Percentiles rank a stretch among this genome's conserved stretches.
Evolutionary conservation across 2,113 vertebrate species (phyloP).

Genomic region (Sander lucioperca): DNA sequence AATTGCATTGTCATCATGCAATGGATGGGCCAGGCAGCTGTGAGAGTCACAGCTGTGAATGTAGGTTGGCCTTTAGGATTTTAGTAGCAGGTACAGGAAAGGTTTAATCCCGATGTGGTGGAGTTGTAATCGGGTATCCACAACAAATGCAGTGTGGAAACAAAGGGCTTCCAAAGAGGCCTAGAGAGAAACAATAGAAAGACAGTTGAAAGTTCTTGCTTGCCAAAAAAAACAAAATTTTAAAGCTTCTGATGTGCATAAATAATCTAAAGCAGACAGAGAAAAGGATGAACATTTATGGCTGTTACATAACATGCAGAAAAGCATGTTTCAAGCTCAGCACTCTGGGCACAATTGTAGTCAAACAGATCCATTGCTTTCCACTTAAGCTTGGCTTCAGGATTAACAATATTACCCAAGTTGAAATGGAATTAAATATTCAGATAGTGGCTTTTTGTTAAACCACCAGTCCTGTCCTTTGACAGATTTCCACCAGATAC

Average conservation of each 20-base stretch:
- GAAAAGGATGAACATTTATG: background rate
- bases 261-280: constrained; percentile 2
- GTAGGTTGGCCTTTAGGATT: constrained; percentile 19
- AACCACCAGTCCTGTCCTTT: constrained; percentile 10
- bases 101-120: constrained; percentile 26
- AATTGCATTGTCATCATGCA: constrained; percentile 84
- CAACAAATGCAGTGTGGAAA: constrained; percentile 8
- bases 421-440: constrained; percentile 40
- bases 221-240: background rate
- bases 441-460: constrained; percentile 39
- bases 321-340: background rate
- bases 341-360: background rate
- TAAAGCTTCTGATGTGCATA: background rate
- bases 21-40: constrained; percentile 55
- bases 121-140: constrained; percentile 29
- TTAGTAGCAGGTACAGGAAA: constrained; percentile 17
- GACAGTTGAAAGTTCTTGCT: constrained; percentile 3
- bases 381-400: constrained; percentile 17
- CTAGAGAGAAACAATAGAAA: constrained; percentile 2
- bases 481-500: constrained; percentile 39
- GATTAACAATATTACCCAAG: constrained; percentile 8
- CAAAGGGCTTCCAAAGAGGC: background rate
- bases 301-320: background rate
- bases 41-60: constrained; percentile 63
- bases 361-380: background rate